Percentiles rank a stretch among this genome's conserved stretches.
Evolutionary conservation across 2,888 invertebrate genomes (phyloP).

Genomic region (Galeruca laticollis): DNA sequence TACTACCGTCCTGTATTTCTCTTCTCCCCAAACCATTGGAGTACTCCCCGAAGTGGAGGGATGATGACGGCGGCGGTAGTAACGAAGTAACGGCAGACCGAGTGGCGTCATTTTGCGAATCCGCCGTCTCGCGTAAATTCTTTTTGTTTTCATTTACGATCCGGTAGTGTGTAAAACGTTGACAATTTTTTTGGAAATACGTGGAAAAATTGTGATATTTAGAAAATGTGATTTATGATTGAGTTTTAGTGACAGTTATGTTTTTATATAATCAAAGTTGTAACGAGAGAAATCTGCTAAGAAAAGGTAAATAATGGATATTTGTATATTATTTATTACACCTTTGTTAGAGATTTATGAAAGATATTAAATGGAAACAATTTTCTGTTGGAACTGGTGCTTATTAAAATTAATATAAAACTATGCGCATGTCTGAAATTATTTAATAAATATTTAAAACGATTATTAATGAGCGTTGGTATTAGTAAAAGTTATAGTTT

Average conservation of each 20-base stretch:
- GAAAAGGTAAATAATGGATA: constrained; percentile 1
- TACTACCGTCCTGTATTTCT: constrained; percentile 32
- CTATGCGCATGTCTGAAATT: neutral
- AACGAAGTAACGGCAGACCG: constrained; percentile 60
- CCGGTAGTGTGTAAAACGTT: constrained; percentile 25
- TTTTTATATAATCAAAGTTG: neutral
- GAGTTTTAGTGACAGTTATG: constrained; percentile 16
- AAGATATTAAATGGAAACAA: neutral
- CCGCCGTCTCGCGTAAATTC: constrained; percentile 57
- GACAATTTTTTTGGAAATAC: constrained; percentile 11
- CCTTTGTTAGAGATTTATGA: neutral
- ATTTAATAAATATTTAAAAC: neutral
- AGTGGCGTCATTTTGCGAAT: constrained; percentile 55
- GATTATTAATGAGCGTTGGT: neutral
- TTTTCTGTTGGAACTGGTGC: neutral
- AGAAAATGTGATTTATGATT: constrained; percentile 7
- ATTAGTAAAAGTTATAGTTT: neutral
- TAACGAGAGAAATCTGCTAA: neutral
- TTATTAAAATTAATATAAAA: neutral
- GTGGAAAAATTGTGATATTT: constrained; percentile 12
- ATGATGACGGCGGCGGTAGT: constrained; percentile 47
- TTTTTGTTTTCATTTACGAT: constrained; percentile 20
- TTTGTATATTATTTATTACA: neutral
- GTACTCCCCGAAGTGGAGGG: constrained; percentile 42
- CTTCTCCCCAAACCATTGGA: constrained; percentile 25